Evolutionary conservation across 2,797 vertebrate genomes (phyloP).

Genomic region (Parotocinclus haroldoi): DNA sequence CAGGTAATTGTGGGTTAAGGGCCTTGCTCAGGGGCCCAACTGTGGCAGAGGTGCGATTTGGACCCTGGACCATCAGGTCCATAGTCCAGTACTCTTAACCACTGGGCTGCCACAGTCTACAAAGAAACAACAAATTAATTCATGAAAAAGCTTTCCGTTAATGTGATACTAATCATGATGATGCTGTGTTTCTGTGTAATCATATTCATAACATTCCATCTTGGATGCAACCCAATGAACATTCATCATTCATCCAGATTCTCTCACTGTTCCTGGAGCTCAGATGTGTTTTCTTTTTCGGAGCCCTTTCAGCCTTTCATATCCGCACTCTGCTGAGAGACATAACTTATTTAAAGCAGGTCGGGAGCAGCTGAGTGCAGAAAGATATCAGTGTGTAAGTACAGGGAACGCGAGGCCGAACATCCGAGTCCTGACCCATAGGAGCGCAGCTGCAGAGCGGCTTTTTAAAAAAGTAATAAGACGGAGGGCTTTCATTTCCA

Average conservation of each 20-base stretch:
- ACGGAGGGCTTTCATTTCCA: too few relatives aligned
- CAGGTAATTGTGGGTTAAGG: too few relatives aligned
- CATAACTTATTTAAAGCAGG: constrained; percentile 32
- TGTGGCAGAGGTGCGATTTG: too few relatives aligned
- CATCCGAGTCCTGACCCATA: not conserved
- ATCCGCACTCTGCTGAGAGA: constrained; percentile 8
- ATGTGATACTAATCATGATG: too few relatives aligned
- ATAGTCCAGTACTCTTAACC: too few relatives aligned
- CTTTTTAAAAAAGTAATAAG: too few relatives aligned
- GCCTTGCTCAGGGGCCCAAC: too few relatives aligned
- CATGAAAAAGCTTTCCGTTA: too few relatives aligned
- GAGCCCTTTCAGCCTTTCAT: constrained; percentile 9
- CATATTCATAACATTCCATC: not conserved
- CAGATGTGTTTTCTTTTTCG: not conserved
- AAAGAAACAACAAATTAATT: too few relatives aligned
- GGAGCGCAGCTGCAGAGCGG: not conserved
- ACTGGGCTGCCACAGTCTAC: too few relatives aligned
- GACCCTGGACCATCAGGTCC: too few relatives aligned
- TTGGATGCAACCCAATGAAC: not conserved
- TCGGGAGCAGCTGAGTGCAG: constrained; percentile 20
- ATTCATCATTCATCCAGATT: constrained; percentile 15
- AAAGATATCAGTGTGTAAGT: not conserved
- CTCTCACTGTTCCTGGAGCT: constrained; percentile 9
- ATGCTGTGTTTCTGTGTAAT: too few relatives aligned
- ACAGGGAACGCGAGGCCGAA: not conserved